Base-by-base conservation (phyloP, 2,888 invertebrate genomes). In the Liopterus haemorrhoidalis region DNA sequence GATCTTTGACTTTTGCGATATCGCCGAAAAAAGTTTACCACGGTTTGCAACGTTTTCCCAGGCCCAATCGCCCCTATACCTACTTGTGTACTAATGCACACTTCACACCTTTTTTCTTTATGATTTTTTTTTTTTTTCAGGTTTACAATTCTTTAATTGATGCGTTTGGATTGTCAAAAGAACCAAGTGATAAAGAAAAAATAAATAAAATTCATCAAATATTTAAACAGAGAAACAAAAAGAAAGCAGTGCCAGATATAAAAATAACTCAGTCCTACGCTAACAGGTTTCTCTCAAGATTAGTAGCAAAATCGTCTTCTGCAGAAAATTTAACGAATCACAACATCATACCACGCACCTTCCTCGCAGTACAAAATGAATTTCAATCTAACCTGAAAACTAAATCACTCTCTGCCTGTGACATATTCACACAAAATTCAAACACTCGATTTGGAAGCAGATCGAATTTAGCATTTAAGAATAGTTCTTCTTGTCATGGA, bases 141-240 rank as follows among this genome's bases (percentile, higher is more conserved):
- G 60, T 75, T 41, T 74, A 72, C 60, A 68, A 69, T 53, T 66
- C 72, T 42, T 64, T 75, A 48, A 67, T 68, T 28, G 69, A 69
- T 42, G 68, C 72, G 30, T 75, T 75, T 57, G 66, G 71, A 51
- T 59, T 73, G 51, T 63, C 61, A 52, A 64, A 67, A 48, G 66
- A 69, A 53, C 46, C 61, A 6, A 60, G 62, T 30, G 60, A 33
- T 19, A 22, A 64, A 28, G 49, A 49, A 2, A 56, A 61, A 46
- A 53, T 57, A 28, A 60, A 59, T 12, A 68, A 70, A 64, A 66
- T 74, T 51, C 68, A 73, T 31, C 66, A 70, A 43, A 69, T 69
- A 50, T 67, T 74, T 47, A 73, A 71, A 52, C 65, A 70, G 11
- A 60, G 56, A 47, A 53, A 49, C 4, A 61, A 59, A 49, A 64